phyloP scores from a whole-genome alignment of 1,140 invertebrate genomes.

The Tetramorium parvispinum region DNA sequence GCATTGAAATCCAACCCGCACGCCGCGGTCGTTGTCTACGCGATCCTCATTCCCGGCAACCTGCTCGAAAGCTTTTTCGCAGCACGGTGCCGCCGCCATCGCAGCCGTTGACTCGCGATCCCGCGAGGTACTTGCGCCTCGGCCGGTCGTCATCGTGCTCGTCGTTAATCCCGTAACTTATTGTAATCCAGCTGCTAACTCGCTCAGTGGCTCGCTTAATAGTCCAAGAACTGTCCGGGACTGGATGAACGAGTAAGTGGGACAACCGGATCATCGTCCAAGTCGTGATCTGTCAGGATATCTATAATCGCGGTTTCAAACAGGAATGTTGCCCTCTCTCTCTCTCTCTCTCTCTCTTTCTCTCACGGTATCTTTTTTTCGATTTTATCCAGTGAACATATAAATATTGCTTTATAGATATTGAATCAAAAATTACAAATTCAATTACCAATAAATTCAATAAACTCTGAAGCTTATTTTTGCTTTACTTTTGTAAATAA shows the following conservation, averaged over 20 bases:
- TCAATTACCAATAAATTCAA: too few species aligned
- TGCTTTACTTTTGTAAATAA: background rate
- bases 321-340: background rate
- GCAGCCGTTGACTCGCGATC: background rate
- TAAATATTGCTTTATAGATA: background rate
- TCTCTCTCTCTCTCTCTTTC: background rate
- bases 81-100: background rate
- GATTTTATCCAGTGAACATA: too few species aligned
- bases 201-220: conserved; percentile 47
- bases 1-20: conserved; percentile 57
- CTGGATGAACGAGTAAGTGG: conserved; percentile 74
- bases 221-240: conserved; percentile 64
- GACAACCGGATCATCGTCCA: conserved; percentile 63
- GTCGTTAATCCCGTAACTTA: conserved; percentile 55
- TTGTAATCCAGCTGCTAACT: conserved; percentile 32
- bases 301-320: conserved; percentile 9
- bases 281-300: conserved; percentile 59
- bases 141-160: conserved; percentile 30
- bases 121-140: conserved; percentile 21
- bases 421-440: background rate
- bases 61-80: conserved; percentile 61
- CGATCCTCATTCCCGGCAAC: conserved; percentile 44
- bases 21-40: conserved; percentile 36
- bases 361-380: background rate
- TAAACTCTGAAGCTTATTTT: background rate